A percentile compares a stretch with the other conserved stretches of the same genome.
These are phyloP conservation scores for Prunella himalayana DNA, from an alignment of 2,113 vertebrate species.

Conservation along the genomic window DNA sequence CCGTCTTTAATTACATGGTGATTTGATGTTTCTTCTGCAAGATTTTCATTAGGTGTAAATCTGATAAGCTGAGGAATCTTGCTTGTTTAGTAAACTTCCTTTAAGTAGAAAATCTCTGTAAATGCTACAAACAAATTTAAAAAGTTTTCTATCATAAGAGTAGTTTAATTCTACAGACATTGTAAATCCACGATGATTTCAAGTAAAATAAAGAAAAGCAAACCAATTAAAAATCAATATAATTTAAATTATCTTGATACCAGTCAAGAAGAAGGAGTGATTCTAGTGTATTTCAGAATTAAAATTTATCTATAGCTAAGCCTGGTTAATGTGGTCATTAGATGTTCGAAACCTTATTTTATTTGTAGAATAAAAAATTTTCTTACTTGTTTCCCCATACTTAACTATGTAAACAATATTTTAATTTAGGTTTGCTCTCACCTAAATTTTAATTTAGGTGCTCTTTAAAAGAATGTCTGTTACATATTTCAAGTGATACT, in stretches of 20 bases:
- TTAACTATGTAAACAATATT: not conserved
- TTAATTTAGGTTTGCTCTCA: not conserved
- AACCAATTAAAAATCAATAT: not conserved
- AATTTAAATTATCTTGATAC: not conserved
- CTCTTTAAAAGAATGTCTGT: not conserved
- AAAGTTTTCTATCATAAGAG: not conserved
- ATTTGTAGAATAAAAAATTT: not conserved
- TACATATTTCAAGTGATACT: not conserved
- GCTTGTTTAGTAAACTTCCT: not conserved
- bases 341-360: not conserved
- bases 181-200: not conserved
- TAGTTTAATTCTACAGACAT: not conserved
- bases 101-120: not conserved
- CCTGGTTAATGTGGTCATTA: not conserved
- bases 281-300: not conserved
- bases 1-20: not conserved
- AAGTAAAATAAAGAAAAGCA: not conserved
- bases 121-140: not conserved
- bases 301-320: not conserved
- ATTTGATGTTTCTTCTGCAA: not conserved
- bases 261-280: not conserved
- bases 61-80: not conserved
- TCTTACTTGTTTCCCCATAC: not conserved
- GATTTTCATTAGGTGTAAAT: slow-evolving; percentile 6
- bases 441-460: no score